phyloP scores from a whole-genome alignment of 23 tunicate species.

The Aplidium turbinatum region DNA sequence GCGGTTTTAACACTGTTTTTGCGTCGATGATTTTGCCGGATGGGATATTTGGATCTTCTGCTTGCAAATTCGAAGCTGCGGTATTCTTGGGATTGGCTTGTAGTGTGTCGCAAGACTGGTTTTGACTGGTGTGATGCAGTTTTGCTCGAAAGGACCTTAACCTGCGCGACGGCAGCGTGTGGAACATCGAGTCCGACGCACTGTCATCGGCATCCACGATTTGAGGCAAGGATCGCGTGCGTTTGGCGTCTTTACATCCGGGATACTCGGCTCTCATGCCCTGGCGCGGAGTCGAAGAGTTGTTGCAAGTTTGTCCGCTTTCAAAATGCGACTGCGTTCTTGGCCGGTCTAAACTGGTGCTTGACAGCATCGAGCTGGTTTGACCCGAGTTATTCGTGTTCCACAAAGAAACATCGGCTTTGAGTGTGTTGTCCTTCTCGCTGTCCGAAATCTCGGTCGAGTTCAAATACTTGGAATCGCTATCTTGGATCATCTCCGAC shows the following conservation, averaged over 20 bases:
- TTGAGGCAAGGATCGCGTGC: constrained; percentile 28
- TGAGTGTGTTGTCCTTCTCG: background rate
- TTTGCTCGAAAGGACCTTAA: background rate
- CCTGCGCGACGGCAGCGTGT: background rate
- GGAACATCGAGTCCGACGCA: background rate
- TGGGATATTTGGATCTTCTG: background rate
- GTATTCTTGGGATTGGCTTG: background rate
- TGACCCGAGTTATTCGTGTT: constrained; percentile 66
- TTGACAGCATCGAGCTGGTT: background rate
- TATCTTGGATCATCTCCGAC: background rate
- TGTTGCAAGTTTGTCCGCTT: too few relatives aligned
- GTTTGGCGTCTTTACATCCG: background rate
- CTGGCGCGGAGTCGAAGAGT: too few relatives aligned
- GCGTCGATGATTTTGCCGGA: background rate
- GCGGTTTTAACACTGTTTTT: background rate
- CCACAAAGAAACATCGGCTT: constrained; percentile 20
- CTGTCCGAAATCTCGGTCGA: background rate
- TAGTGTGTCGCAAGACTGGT: background rate
- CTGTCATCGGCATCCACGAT: constrained; percentile 10
- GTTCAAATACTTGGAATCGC: background rate
- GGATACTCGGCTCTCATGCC: too few relatives aligned
- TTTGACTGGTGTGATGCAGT: background rate
- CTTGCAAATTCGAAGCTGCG: background rate
- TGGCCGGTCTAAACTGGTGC: too few relatives aligned
- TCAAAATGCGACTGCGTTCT: too few relatives aligned